A percentile compares a stretch with the other conserved stretches of the same genome.
phyloP scores from a whole-genome alignment of 2,888 invertebrate species.

The Temnothorax ravouxi region DNA sequence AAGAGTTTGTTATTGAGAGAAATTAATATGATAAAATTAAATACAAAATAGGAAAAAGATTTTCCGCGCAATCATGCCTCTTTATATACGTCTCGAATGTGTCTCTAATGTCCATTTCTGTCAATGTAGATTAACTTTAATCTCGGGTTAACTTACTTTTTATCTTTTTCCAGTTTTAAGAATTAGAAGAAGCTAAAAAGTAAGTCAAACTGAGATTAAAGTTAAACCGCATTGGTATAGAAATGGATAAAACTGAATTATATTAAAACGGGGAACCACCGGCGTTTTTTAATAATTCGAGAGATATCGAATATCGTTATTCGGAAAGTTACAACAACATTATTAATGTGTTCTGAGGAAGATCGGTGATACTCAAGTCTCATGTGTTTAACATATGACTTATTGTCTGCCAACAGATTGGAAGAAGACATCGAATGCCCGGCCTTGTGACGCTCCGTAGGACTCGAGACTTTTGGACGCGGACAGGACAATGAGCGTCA shows the following conservation, averaged over 20 bases:
- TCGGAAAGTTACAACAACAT: no score
- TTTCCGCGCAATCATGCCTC: not conserved
- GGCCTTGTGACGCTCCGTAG: not conserved
- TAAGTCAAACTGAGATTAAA: no score
- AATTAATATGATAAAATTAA: not conserved
- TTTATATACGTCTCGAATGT: no score
- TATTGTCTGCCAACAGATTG: constrained; percentile 13
- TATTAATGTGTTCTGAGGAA: not conserved
- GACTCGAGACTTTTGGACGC: not conserved
- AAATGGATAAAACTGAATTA: not conserved
- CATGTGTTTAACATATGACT: not conserved
- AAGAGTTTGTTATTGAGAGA: not conserved
- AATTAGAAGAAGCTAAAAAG: no score
- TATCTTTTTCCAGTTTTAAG: no score
- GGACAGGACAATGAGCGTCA: constrained; percentile 76
- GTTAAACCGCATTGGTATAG: no score
- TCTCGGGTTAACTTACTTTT: no score
- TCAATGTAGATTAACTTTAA: no score
- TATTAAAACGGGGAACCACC: not conserved
- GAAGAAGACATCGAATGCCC: constrained; percentile 25
- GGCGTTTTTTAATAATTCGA: not conserved
- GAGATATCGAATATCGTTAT: not conserved
- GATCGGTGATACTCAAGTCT: not conserved
- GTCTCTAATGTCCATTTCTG: not conserved
- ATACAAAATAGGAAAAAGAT: not conserved